phyloP scores from a whole-genome alignment of 1,140 invertebrate genomes.

The Eciton burchellii region DNA sequence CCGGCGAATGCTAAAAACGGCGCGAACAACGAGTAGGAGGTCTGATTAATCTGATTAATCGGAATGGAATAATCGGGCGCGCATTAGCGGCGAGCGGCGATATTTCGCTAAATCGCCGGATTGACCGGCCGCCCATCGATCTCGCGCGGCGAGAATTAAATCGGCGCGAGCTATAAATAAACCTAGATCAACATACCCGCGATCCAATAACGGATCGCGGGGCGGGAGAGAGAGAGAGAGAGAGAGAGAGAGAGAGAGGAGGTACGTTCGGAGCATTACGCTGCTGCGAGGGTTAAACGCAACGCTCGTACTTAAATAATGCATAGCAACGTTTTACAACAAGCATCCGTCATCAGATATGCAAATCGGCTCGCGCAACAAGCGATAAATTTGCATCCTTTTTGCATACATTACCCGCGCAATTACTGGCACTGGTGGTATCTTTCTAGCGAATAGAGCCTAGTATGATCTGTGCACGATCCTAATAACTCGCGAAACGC shows the following conservation, averaged over 20 bases:
- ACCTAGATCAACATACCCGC: constrained; percentile 22
- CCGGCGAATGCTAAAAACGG: constrained; percentile 65
- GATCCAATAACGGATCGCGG: constrained; percentile 18
- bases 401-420: constrained; percentile 61
- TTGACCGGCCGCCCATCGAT: constrained; percentile 32
- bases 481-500: constrained; percentile 57
- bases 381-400: constrained; percentile 63
- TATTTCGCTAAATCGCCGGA: constrained; percentile 38
- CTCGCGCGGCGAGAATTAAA: constrained; percentile 37
- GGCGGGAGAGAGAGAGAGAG: not conserved
- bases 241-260: not conserved
- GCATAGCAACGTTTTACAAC: constrained; percentile 58
- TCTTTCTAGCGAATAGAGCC: constrained; percentile 49
- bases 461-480: constrained; percentile 44
- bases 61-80: not conserved
- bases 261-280: not conserved
- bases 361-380: constrained; percentile 58
- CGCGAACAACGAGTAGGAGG: constrained; percentile 39
- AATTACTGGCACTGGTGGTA: constrained; percentile 61
- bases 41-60: constrained; percentile 69
- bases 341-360: constrained; percentile 61
- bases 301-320: constrained; percentile 56
- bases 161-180: constrained; percentile 31
- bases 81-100: constrained; percentile 8
- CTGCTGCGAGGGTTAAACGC: constrained; percentile 37